Evolutionary conservation across 1,140 invertebrate species (phyloP).

Genomic region (Charaxes varanes): DNA sequence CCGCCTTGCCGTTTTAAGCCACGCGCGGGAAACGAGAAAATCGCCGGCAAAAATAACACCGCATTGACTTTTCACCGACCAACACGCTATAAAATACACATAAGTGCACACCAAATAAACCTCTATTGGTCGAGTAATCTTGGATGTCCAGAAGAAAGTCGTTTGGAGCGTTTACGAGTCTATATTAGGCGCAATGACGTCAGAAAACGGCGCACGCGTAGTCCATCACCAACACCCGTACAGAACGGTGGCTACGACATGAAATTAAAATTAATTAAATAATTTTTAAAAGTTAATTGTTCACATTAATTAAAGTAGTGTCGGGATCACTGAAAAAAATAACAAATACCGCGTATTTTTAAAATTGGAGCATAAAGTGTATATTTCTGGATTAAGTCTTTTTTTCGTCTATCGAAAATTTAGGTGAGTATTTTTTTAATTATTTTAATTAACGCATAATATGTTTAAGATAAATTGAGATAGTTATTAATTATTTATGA

Average conservation of each 20-base stretch:
- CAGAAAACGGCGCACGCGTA: slow-evolving; percentile 39
- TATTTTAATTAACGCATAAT: too few relatives aligned
- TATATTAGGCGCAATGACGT: slow-evolving; percentile 65
- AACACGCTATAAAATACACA: slow-evolving; percentile 24
- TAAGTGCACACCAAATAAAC: slow-evolving; percentile 17
- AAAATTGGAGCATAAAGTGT: too few relatives aligned
- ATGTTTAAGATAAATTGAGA: too few relatives aligned
- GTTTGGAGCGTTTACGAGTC: slow-evolving; percentile 21
- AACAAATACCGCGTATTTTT: too few relatives aligned
- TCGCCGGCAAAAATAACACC: slow-evolving; percentile 65
- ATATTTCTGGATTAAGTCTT: too few relatives aligned
- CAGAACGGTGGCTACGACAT: slow-evolving; percentile 38
- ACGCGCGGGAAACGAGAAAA: slow-evolving; percentile 58
- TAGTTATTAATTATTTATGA: too few relatives aligned
- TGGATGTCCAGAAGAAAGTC: slow-evolving; percentile 24
- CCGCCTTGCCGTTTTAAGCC: slow-evolving; percentile 65
- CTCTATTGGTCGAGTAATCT: slow-evolving; percentile 10
- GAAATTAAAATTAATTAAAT: too few relatives aligned
- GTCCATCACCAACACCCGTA: slow-evolving; percentile 41
- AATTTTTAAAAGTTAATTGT: too few relatives aligned
- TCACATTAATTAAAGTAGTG: too few relatives aligned
- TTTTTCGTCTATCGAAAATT: too few relatives aligned
- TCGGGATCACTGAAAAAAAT: too few relatives aligned
- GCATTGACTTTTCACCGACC: slow-evolving; percentile 38
- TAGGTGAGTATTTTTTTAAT: too few relatives aligned